Evolutionary conservation across 2,113 vertebrate species (phyloP).

Genomic region (Limnothrissa miodon): DNA sequence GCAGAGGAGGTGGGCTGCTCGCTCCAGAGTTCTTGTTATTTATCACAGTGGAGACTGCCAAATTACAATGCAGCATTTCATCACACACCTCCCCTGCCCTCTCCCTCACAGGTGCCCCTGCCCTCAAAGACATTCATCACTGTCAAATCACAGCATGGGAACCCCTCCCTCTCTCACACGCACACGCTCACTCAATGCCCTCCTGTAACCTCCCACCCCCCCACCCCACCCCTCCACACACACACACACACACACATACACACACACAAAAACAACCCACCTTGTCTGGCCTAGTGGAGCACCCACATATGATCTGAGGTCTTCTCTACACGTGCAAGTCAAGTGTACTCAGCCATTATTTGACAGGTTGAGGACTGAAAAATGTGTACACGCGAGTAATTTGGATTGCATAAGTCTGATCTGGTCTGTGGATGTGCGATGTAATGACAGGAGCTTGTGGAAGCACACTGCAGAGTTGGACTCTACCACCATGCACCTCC

Average conservation of each 20-base stretch:
- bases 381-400: background rate
- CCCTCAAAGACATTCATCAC: constrained; percentile 49
- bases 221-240: no score
- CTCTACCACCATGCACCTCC: background rate
- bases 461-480: background rate
- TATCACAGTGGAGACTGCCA: constrained; percentile 42
- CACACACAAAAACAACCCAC: background rate
- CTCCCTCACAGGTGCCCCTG: constrained; percentile 38
- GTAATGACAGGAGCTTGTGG: background rate
- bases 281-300: background rate
- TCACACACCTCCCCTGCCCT: constrained; percentile 41
- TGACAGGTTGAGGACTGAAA: background rate
- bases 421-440: background rate
- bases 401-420: background rate
- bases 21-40: constrained; percentile 32
- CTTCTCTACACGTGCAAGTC: background rate
- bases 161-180: background rate
- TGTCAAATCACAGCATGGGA: constrained; percentile 27
- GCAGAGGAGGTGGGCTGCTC: constrained; percentile 9
- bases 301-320: background rate
- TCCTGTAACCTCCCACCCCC: background rate
- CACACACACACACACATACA: constrained; percentile 8
- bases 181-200: background rate
- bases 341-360: background rate
- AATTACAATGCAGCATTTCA: constrained; percentile 49